Percentiles rank a stretch among this genome's conserved stretches.
Evolutionary conservation across 2,113 vertebrate genomes (phyloP).

Genomic region (Eudyptes chrysolophus): DNA sequence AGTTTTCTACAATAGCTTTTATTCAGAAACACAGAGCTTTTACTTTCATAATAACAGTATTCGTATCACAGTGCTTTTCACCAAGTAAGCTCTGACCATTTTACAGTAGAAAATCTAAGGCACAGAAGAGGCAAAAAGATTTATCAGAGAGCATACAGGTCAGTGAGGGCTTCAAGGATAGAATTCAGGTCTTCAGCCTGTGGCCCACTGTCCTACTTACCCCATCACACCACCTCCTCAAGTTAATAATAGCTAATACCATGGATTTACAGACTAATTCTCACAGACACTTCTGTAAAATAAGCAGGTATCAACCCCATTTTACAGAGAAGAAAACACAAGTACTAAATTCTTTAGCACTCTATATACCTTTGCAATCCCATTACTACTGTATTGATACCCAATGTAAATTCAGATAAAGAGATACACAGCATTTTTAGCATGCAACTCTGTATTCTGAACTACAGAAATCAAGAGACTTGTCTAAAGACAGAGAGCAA

Average conservation of each 20-base stretch:
- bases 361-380: background rate
- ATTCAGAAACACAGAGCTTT: background rate
- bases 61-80: background rate
- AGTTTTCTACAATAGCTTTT: background rate
- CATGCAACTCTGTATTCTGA: background rate
- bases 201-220: slow-evolving; percentile 25
- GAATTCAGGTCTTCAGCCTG: background rate
- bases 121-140: background rate
- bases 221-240: background rate
- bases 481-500: background rate
- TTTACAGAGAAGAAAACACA: background rate
- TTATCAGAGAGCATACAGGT: background rate
- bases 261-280: slow-evolving; percentile 53
- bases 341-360: background rate
- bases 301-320: slow-evolving; percentile 26
- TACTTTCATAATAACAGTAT: background rate
- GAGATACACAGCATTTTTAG: background rate
- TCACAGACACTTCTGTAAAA: background rate
- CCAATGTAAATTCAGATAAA: background rate
- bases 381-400: background rate
- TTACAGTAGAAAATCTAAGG: background rate
- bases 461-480: background rate
- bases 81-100: background rate
- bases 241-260: slow-evolving; percentile 64
- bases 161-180: background rate